Conservation (phyloP, 2,888 invertebrate species). For the Mimachlamys varia region DNA sequence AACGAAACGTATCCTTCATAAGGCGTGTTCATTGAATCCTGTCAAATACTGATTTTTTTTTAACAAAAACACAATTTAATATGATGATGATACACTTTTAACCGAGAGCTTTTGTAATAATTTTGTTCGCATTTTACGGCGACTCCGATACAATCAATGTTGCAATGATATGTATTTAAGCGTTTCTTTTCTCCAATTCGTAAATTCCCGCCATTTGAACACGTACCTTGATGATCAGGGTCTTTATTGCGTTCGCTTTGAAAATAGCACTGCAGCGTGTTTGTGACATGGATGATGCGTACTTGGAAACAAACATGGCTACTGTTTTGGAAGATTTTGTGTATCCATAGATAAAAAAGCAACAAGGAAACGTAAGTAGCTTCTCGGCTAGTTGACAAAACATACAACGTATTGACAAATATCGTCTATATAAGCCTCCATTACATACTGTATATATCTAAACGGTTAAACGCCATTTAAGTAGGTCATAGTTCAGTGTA, state of each 20-base stretch:
- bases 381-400: neutral
- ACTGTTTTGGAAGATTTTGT: slow-evolving; percentile 7
- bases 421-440: neutral
- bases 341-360: neutral
- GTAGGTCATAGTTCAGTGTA: neutral
- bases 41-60: too few relatives aligned
- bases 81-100: too few relatives aligned
- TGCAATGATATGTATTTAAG: too few relatives aligned
- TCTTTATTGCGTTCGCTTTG: neutral
- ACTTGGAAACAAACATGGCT: slow-evolving; percentile 28
- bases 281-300: neutral
- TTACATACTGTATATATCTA: neutral
- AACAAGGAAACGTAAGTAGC: neutral
- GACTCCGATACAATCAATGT: too few relatives aligned
- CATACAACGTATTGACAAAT: neutral
- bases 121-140: too few relatives aligned
- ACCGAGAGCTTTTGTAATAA: too few relatives aligned
- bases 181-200: too few relatives aligned
- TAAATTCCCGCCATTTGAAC: neutral
- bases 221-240: neutral
- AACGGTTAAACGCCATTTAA: neutral
- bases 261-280: neutral
- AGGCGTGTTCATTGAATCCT: too few relatives aligned
- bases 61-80: too few relatives aligned
- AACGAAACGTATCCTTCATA: too few relatives aligned